Evolutionary conservation across 2,888 invertebrate genomes (phyloP).

Genomic region (Xanthia icteritia): DNA sequence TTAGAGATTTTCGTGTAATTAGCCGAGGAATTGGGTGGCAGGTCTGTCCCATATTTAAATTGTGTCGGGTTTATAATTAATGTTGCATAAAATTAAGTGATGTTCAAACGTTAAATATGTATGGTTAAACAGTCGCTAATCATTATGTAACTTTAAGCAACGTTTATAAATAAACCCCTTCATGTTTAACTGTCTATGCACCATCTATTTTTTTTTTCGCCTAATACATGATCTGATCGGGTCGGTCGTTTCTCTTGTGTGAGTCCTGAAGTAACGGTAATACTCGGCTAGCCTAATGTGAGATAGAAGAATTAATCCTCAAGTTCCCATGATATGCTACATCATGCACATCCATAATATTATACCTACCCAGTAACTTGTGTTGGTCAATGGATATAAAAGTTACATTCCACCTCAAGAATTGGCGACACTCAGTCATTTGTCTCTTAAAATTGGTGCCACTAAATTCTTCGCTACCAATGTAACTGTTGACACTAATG

Average conservation of each 20-base stretch:
- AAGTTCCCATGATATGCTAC: not conserved
- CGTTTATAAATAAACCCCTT: not conserved
- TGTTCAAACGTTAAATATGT: no score
- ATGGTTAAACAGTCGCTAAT: no score
- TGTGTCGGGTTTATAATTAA: not conserved
- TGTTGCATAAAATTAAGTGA: no score
- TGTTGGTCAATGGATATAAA: not conserved
- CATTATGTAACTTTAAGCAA: no score
- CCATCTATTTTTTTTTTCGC: not conserved
- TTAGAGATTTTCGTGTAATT: slow-evolving; percentile 41
- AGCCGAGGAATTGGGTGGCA: slow-evolving; percentile 1
- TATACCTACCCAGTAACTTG: not conserved
- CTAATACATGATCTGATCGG: no score
- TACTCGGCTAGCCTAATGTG: not conserved
- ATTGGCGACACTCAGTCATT: not conserved
- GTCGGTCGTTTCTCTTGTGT: not conserved
- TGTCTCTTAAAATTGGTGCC: slow-evolving; percentile 11
- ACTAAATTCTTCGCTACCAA: slow-evolving; percentile 9
- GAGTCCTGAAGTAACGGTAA: not conserved
- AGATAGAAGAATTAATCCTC: not conserved
- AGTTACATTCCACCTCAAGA: not conserved
- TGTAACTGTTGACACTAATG: slow-evolving; percentile 17
- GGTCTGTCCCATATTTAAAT: not conserved
- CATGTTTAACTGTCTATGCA: not conserved
- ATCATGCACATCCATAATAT: not conserved